These are phyloP conservation scores for Willisornis vidua DNA, from an alignment of 2,113 vertebrate species.

Conservation along the genomic window DNA sequence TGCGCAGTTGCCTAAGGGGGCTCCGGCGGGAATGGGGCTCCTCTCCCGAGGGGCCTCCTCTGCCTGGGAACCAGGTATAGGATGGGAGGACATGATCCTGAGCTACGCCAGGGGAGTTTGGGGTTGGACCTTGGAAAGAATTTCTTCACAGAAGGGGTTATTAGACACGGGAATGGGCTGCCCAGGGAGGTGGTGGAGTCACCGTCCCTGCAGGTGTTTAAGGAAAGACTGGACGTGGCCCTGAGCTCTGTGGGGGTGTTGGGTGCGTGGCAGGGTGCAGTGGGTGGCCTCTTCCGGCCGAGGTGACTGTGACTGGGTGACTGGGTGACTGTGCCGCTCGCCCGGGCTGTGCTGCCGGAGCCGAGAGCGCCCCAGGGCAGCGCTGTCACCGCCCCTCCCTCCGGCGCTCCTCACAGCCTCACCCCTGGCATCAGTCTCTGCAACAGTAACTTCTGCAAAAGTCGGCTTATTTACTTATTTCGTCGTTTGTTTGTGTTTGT, in stretches of 20 bases:
- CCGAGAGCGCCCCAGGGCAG: too few relatives aligned
- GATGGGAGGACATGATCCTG: background rate
- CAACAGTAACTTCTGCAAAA: background rate
- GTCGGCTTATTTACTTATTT: too few relatives aligned
- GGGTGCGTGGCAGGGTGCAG: too few relatives aligned
- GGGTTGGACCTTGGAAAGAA: background rate
- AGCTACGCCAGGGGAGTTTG: fast-evolving
- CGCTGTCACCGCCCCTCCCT: too few relatives aligned
- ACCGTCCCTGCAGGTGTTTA: background rate
- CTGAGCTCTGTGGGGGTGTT: too few relatives aligned
- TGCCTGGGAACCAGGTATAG: fast-evolving
- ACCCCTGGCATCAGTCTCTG: fast-evolving
- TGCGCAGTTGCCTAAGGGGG: fast-evolving
- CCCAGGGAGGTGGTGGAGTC: background rate
- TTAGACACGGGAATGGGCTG: background rate
- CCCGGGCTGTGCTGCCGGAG: too few relatives aligned
- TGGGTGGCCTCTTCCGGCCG: background rate
- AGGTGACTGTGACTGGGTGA: too few relatives aligned
- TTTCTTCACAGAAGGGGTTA: background rate
- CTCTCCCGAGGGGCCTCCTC: fast-evolving
- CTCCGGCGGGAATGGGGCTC: fast-evolving
- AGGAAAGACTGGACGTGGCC: background rate
- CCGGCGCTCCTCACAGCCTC: too few relatives aligned
- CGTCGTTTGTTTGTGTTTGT: background rate
- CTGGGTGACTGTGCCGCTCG: too few relatives aligned